A percentile compares a stretch with the other conserved stretches of the same genome.
Evolutionary conservation across 2,113 vertebrate genomes (phyloP).

Genomic region (Caloenas nicobarica): DNA sequence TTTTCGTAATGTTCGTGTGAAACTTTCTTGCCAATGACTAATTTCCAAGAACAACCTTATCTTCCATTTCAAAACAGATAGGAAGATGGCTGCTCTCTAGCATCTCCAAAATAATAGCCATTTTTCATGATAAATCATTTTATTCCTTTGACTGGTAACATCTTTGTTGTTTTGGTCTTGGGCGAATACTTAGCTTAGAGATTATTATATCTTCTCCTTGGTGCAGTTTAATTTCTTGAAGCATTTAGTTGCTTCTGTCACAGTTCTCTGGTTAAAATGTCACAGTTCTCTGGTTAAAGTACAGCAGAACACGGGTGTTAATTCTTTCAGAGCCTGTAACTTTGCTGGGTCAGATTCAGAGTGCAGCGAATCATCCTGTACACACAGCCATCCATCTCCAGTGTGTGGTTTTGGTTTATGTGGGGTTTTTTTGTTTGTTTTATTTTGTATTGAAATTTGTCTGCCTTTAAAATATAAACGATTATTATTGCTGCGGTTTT

Average conservation of each 20-base stretch:
- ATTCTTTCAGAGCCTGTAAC: not conserved
- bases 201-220: conserved; percentile 1
- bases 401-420: not conserved
- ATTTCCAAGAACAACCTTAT: conserved; percentile 50
- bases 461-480: not conserved
- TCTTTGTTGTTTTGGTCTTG: conserved; percentile 21
- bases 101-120: not conserved
- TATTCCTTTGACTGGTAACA: conserved; percentile 26
- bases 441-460: not conserved
- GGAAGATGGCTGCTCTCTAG: conserved; percentile 4
- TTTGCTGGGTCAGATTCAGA: not conserved
- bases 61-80: not conserved
- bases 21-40: not conserved
- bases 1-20: conserved; percentile 34
- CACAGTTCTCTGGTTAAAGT: not conserved
- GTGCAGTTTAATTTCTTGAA: conserved; percentile 20
- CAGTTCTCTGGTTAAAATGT: not conserved
- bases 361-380: not conserved
- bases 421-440: not conserved
- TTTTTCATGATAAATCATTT: conserved; percentile 29
- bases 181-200: not conserved
- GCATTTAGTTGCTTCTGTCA: not conserved
- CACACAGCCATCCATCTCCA: not conserved
- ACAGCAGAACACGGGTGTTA: not conserved
- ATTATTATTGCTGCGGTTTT: not conserved